Percentiles rank a stretch among this genome's conserved stretches.
Evolutionary conservation across 2,888 invertebrate species (phyloP).

Genomic region (Lithophane socia): DNA sequence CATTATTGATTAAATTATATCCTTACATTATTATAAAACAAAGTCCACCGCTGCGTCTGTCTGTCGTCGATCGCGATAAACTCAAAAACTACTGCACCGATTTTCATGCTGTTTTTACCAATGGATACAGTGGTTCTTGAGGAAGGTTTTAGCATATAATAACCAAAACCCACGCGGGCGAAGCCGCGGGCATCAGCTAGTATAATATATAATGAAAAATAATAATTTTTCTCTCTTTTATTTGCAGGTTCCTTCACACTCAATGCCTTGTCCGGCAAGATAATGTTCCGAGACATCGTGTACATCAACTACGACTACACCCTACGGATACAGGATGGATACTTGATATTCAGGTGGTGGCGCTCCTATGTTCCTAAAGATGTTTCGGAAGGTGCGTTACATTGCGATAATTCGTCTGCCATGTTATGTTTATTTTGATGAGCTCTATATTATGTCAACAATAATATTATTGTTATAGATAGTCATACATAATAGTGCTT

Average conservation of each 20-base stretch:
- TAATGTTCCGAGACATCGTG: constrained; percentile 99
- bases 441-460: background rate
- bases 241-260: constrained; percentile 96
- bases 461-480: background rate
- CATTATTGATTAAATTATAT: background rate
- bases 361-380: constrained; percentile 98
- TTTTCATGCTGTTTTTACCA: too few relatives aligned
- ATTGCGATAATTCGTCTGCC: background rate
- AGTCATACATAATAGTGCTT: background rate
- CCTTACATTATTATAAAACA: too few relatives aligned
- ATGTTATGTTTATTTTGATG: background rate
- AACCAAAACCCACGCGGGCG: too few relatives aligned
- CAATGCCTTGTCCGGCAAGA: constrained; percentile 98
- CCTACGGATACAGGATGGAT: constrained; percentile 98
- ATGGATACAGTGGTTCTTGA: too few relatives aligned
- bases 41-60: too few relatives aligned
- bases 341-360: constrained; percentile 99
- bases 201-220: too few relatives aligned
- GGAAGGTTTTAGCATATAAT: too few relatives aligned
- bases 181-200: too few relatives aligned
- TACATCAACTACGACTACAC: constrained; percentile 98
- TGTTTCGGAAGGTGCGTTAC: constrained; percentile 95
- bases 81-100: too few relatives aligned
- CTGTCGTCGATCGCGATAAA: too few relatives aligned
- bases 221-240: background rate